These are phyloP conservation scores for Rostratula benghalensis DNA, from an alignment of 2,113 vertebrate genomes.

Conservation along the genomic window DNA sequence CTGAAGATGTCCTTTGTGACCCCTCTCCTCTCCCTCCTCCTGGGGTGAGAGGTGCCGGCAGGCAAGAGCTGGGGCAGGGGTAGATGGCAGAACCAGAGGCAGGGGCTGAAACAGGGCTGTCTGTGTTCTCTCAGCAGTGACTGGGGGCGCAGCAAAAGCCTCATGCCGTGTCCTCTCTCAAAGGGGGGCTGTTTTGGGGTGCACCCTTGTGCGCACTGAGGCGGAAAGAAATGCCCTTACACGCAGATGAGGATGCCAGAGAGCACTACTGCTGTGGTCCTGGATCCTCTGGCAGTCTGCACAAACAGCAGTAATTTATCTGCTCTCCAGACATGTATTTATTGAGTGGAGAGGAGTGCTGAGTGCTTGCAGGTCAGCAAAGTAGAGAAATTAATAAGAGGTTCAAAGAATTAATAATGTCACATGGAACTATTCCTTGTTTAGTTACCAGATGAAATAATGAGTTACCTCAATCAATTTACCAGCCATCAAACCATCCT, in stretches of 20 bases:
- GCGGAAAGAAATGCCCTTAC: not conserved
- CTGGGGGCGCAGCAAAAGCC: not conserved
- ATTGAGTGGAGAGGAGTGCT: not conserved
- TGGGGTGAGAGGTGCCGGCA: not conserved
- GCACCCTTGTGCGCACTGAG: not conserved
- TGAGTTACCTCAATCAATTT: not conserved
- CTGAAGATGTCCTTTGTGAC: constrained; percentile 32
- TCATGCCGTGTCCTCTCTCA: not conserved
- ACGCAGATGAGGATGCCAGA: not conserved
- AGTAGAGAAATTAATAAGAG: not conserved
- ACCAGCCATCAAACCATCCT: not conserved
- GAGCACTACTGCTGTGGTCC: not conserved
- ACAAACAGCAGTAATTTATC: not conserved
- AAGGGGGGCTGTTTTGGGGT: not conserved
- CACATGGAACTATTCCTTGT: not conserved
- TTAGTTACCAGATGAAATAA: not conserved
- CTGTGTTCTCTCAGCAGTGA: not conserved
- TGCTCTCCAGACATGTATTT: not conserved
- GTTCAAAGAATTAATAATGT: not conserved
- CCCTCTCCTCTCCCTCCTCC: not conserved
- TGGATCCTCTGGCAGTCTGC: not conserved
- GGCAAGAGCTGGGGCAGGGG: not conserved
- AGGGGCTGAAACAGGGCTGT: not conserved
- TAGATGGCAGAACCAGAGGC: not conserved
- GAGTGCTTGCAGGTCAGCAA: not conserved